Conservation (phyloP, 2,797 vertebrate genomes). For the Austrolebias charrua region DNA sequence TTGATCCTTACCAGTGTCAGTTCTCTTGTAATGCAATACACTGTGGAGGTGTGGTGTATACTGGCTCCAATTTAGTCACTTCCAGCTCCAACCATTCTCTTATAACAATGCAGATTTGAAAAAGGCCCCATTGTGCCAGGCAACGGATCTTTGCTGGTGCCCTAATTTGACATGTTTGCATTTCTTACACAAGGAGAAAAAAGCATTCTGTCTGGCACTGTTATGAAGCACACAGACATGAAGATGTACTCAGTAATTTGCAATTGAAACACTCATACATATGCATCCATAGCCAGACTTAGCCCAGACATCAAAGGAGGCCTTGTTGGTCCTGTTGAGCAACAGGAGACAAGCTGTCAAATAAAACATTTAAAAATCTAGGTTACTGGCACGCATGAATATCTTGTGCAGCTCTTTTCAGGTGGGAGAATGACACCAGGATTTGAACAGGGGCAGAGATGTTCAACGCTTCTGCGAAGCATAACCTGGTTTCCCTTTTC, state of each 20-base stretch:
- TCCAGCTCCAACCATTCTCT: constrained; percentile 12
- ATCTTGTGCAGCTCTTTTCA: constrained; percentile 65
- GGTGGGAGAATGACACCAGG: constrained; percentile 64
- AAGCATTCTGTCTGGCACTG: constrained; percentile 24
- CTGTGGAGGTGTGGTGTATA: constrained; percentile 16
- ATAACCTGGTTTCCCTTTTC: constrained; percentile 50
- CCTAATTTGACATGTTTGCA: constrained; percentile 41
- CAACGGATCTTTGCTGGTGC: constrained; percentile 24
- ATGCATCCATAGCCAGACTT: constrained; percentile 20
- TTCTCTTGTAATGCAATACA: constrained; percentile 49
- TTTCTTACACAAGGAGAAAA: constrained; percentile 16
- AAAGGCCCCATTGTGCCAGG: constrained; percentile 14
- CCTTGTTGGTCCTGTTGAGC: constrained; percentile 37
- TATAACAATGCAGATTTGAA: constrained; percentile 15
- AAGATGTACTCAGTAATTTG: constrained; percentile 33
- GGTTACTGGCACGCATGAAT: constrained; percentile 71
- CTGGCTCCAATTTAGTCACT: constrained; percentile 31
- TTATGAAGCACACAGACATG: constrained; percentile 32
- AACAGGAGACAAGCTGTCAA: constrained; percentile 59
- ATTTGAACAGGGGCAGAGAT: constrained; percentile 60
- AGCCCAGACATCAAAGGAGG: constrained; percentile 63
- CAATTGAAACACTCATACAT: constrained; percentile 27
- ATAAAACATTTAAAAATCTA: constrained; percentile 72
- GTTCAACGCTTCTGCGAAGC: constrained; percentile 44
- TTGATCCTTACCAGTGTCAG: constrained; percentile 42